A percentile compares a stretch with the other conserved stretches of the same genome.
Conservation (phyloP, 2,797 vertebrate genomes). For the Heterohyrax brucei region DNA sequence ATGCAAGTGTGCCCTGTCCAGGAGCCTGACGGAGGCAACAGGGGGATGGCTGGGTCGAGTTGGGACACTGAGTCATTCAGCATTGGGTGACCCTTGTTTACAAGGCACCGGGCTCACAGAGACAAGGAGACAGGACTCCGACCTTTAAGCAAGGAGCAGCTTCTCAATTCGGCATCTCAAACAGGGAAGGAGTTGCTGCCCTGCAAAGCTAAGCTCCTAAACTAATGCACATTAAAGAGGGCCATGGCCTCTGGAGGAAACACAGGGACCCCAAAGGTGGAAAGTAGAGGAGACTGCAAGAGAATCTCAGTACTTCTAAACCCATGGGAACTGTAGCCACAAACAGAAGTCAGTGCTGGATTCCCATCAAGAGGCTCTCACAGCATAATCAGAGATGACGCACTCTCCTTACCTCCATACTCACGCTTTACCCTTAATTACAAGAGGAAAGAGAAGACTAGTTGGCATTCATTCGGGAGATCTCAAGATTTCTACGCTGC, state of each 20-base stretch:
- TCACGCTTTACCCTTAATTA: not conserved
- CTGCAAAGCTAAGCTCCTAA: not conserved
- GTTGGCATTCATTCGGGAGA: not conserved
- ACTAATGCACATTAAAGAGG: not conserved
- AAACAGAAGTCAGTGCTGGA: not conserved
- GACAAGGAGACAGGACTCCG: not conserved
- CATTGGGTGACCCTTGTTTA: not conserved
- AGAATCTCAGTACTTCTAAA: not conserved
- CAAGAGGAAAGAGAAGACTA: not conserved
- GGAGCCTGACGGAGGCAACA: not conserved
- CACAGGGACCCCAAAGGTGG: not conserved
- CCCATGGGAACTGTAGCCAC: not conserved
- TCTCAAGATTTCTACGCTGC: not conserved
- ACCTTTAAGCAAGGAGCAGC: not conserved
- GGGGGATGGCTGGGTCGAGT: not conserved
- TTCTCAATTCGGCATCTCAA: not conserved
- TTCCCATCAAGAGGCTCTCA: not conserved
- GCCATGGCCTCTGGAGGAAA: not conserved
- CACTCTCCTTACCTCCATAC: not conserved
- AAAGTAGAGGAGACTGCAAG: not conserved
- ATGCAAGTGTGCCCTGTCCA: conserved; percentile 42
- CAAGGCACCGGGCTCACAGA: not conserved
- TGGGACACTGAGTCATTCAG: not conserved
- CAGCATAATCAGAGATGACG: not conserved
- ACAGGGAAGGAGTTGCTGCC: not conserved